phyloP scores from a whole-genome alignment of 2,797 vertebrate species.

The Coluber constrictor region DNA sequence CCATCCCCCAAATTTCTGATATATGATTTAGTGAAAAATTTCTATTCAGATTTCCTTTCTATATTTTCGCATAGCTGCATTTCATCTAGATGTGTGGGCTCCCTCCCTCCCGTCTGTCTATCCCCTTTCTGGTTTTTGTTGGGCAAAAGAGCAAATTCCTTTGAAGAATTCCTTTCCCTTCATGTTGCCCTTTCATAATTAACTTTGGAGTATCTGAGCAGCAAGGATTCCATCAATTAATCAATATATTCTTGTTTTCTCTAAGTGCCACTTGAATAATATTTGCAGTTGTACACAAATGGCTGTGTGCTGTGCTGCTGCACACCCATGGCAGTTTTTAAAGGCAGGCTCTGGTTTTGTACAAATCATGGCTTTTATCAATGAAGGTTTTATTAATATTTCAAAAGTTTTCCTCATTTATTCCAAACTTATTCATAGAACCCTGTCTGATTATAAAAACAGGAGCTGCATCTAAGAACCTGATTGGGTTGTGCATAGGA shows the following conservation, averaged over 20 bases:
- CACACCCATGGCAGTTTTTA: neutral
- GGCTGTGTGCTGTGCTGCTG: neutral
- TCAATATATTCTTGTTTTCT: slow-evolving; percentile 15
- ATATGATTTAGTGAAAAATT: neutral
- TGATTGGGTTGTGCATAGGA: neutral
- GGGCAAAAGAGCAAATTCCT: neutral
- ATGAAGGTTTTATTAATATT: slow-evolving; percentile 47
- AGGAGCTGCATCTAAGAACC: slow-evolving; percentile 11
- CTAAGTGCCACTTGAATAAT: neutral
- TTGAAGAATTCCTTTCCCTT: neutral
- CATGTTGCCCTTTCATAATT: neutral
- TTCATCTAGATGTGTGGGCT: neutral
- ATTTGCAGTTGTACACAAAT: slow-evolving; percentile 18
- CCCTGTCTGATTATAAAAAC: slow-evolving; percentile 33
- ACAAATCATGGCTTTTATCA: slow-evolving; percentile 39
- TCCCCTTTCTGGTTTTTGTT: neutral
- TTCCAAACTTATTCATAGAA: slow-evolving; percentile 16
- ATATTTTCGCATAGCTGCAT: neutral
- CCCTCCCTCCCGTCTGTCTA: neutral
- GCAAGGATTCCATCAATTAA: neutral
- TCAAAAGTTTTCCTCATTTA: slow-evolving; percentile 47
- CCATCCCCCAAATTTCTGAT: neutral
- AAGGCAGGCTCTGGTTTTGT: slow-evolving; percentile 28
- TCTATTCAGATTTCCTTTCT: neutral
- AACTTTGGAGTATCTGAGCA: neutral